Conservation (phyloP, 2,888 invertebrate genomes). For the Zaprionus bogoriensis region DNA sequence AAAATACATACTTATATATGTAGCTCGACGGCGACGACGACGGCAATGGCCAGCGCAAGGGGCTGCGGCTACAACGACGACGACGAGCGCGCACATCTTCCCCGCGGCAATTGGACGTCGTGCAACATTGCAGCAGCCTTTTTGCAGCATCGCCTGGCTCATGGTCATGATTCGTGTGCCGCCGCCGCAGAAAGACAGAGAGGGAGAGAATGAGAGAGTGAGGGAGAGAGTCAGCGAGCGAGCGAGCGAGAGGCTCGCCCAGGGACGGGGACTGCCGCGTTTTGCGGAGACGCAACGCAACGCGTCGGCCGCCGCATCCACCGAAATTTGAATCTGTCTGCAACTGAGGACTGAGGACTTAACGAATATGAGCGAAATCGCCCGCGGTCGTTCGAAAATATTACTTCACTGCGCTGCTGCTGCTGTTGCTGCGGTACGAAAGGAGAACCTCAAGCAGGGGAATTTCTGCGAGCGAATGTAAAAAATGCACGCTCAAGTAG, state of each 20-base stretch:
- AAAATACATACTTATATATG: constrained; percentile 63
- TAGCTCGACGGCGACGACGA: constrained; percentile 22
- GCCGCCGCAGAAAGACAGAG: background rate
- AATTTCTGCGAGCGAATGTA: background rate
- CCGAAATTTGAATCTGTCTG: constrained; percentile 79
- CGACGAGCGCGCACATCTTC: constrained; percentile 69
- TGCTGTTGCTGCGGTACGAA: background rate
- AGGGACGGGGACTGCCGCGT: constrained; percentile 4
- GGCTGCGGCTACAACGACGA: constrained; percentile 49
- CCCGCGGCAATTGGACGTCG: constrained; percentile 73
- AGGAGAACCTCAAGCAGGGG: background rate
- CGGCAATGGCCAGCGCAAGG: constrained; percentile 42
- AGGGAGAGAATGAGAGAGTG: too few relatives aligned
- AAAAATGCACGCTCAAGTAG: constrained; percentile 36
- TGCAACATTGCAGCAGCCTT: constrained; percentile 69
- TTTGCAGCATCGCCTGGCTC: constrained; percentile 53
- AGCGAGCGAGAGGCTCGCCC: background rate
- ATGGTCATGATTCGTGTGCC: constrained; percentile 64
- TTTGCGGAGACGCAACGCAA: constrained; percentile 28
- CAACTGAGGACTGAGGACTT: constrained; percentile 74
- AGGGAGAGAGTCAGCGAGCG: background rate
- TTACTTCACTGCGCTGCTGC: constrained; percentile 40
- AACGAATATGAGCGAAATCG: constrained; percentile 78
- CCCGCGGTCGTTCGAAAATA: constrained; percentile 71
- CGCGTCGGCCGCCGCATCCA: constrained; percentile 49